A percentile compares a stretch with the other conserved stretches of the same genome.
Conservation (phyloP, 2,888 invertebrate genomes). For the Ophion ventricosus region DNA sequence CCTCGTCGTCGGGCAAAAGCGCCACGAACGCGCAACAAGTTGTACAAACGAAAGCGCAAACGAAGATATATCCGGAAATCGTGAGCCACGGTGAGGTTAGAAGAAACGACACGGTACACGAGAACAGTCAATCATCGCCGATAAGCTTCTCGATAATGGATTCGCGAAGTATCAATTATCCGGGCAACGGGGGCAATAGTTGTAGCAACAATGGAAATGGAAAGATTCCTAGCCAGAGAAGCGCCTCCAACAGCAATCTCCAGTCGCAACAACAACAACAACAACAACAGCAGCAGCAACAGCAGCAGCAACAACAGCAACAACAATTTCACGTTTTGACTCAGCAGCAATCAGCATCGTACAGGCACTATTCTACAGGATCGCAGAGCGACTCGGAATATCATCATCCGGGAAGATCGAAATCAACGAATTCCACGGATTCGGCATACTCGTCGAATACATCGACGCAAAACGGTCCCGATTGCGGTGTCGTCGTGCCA, state of each 20-base stretch:
- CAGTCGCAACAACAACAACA: constrained; percentile 80
- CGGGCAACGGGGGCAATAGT: constrained; percentile 83
- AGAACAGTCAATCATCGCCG: constrained; percentile 89
- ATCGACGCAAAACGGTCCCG: constrained; percentile 87
- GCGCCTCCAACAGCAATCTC: constrained; percentile 73
- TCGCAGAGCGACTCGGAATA: constrained; percentile 87
- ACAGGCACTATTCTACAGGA: constrained; percentile 87
- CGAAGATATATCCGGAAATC: constrained; percentile 91
- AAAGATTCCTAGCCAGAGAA: constrained; percentile 75
- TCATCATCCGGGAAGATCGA: constrained; percentile 85
- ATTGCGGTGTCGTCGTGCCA: constrained; percentile 87
- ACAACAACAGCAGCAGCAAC: constrained; percentile 69
- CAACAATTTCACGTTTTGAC: constrained; percentile 68
- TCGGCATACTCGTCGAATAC: constrained; percentile 86
- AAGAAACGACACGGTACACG: constrained; percentile 84
- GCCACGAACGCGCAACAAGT: constrained; percentile 61
- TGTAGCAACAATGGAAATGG: constrained; percentile 71
- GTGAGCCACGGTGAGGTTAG: constrained; percentile 80
- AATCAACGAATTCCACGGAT: constrained; percentile 87
- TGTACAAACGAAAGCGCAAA: constrained; percentile 91
- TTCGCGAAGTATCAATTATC: constrained; percentile 87
- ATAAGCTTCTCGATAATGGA: constrained; percentile 92
- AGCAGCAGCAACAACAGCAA: constrained; percentile 79
- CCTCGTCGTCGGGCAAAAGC: constrained; percentile 83
- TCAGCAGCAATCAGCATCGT: constrained; percentile 84